Base-by-base conservation (phyloP, 2,113 vertebrate species). In the Saccopteryx leptura region DNA sequence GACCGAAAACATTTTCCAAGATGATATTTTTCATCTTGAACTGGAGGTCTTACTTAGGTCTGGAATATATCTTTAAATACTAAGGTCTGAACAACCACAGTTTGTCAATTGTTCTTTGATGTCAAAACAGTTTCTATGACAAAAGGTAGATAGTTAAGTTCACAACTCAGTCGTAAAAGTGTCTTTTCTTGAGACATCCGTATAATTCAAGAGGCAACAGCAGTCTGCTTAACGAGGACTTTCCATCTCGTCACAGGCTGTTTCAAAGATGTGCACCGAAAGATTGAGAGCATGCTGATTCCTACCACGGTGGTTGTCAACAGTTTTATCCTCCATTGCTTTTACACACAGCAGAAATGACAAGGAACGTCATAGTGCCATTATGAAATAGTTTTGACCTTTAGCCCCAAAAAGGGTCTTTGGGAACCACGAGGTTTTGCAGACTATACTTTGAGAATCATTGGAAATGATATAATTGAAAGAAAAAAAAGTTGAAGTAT, bases 61-160 rank as follows among this genome's bases (percentile, higher is more conserved):
- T 91, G 71, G 26, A 91, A 71, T 86, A 72, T 65, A n/a, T 50
- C 10, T 91, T 31, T 46, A 91, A 72, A 58, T 79, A 48, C 11
- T 61, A 46, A 28, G n/a, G 26, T 63, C 39, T 39, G 28, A 87
- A 31, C 33, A 95, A 52, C 33, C 60, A 12, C 23, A 72, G 48
- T 88, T 56, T 88, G 17, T 71, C 46, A 17, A 1, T 31, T 86
- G 11, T 65, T 91, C 48, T 86, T 86, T 78, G 56, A 75, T 39
- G 17, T 81, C 66, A 52, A 66, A 66, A 58, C 48, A 21, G 12
- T 72, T 95, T 66, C 58, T 52, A 58, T 58, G 76, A 78, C 68
- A 86, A 63, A 66, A 90, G 19, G 50, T 81, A 6, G 21, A 65
- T 14, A 5, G 19, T 52, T 68, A 78, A 58, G 28, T 39, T 74